Evolutionary conservation across 2,888 invertebrate genomes (phyloP).

Genomic region (Mylabris sibirica): DNA sequence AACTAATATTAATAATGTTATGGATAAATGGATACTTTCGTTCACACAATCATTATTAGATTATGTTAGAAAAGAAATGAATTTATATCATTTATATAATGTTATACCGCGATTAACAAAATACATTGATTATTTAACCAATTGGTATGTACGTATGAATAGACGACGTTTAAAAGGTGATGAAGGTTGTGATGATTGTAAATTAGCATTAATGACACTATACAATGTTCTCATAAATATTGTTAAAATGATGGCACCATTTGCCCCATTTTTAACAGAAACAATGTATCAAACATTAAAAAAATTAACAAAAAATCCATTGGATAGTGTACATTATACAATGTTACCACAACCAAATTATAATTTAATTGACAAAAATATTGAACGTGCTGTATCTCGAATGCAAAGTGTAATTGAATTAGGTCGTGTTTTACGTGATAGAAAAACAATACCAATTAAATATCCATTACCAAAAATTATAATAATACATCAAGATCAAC

Average conservation of each 20-base stretch:
- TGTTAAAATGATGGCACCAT: slow-evolving; percentile 94
- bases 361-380: slow-evolving; percentile 79
- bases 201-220: slow-evolving; percentile 84
- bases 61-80: slow-evolving; percentile 93
- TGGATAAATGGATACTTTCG: slow-evolving; percentile 98
- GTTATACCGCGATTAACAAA: slow-evolving; percentile 93
- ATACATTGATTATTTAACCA: slow-evolving; percentile 97
- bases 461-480: slow-evolving; percentile 96
- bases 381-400: slow-evolving; percentile 87
- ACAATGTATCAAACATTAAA: slow-evolving; percentile 91
- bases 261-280: slow-evolving; percentile 96
- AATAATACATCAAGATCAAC: slow-evolving; percentile 87
- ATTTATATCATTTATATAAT: slow-evolving; percentile 91
- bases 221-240: slow-evolving; percentile 89
- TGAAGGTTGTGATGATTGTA: slow-evolving; percentile 79
- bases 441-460: slow-evolving; percentile 93
- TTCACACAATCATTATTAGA: slow-evolving; percentile 92
- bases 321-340: slow-evolving; percentile 89
- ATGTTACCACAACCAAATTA: slow-evolving; percentile 82
- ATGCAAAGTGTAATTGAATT: slow-evolving; percentile 97
- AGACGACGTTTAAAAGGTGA: slow-evolving; percentile 94
- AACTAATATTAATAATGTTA: slow-evolving; percentile 71
- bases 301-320: slow-evolving; percentile 67
- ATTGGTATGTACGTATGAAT: slow-evolving; percentile 99
- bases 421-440: slow-evolving; percentile 90